Percentiles rank a stretch among this genome's conserved stretches.
These are phyloP conservation scores for Spongilla lacustris DNA, from an alignment of 37 sponge, comb jelly and placozoan species.

Conservation along the genomic window DNA sequence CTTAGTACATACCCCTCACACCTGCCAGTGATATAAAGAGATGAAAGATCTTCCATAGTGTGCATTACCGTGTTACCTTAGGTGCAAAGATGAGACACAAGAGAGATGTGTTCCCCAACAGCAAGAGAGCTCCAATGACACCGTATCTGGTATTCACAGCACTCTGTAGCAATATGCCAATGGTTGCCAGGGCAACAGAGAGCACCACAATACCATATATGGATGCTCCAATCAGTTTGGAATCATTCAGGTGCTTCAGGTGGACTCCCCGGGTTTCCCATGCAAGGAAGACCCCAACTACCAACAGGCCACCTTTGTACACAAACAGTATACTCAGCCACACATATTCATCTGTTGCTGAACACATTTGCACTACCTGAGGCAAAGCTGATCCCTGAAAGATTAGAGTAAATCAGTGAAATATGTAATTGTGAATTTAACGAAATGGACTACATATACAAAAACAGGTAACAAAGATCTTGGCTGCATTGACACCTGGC, in stretches of 20 bases:
- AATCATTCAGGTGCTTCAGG: constrained; percentile 57
- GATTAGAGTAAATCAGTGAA: no score
- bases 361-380: constrained; percentile 27
- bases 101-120: constrained; percentile 51
- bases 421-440: background rate
- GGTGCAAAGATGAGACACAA: constrained; percentile 62
- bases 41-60: no score
- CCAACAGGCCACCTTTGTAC: constrained; percentile 59
- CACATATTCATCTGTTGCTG: background rate
- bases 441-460: no score
- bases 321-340: constrained; percentile 45
- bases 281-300: constrained; percentile 60
- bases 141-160: constrained; percentile 31
- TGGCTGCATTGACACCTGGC: no score
- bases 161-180: constrained; percentile 36
- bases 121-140: constrained; percentile 46
- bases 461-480: no score
- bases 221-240: constrained; percentile 50
- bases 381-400: constrained; percentile 35
- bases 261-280: constrained; percentile 69
- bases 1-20: background rate
- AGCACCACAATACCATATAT: constrained; percentile 64
- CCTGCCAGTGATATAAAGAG: background rate
- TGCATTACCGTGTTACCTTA: constrained; percentile 28
- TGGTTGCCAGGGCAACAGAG: constrained; percentile 43